Conservation (phyloP, 2,888 invertebrate species). For the Lottia scabra region DNA sequence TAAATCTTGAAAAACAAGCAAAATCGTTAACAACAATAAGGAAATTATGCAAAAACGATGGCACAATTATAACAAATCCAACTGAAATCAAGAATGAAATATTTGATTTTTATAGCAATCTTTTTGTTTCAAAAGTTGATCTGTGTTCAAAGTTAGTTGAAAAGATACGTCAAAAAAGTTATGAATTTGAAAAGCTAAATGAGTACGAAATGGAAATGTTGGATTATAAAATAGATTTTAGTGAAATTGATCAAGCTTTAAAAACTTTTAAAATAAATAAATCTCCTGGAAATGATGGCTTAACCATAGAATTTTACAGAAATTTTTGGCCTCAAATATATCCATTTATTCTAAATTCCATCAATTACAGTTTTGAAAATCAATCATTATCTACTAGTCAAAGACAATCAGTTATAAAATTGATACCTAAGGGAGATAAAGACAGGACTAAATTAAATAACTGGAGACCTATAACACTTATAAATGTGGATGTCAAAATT, state of each 20-base stretch:
- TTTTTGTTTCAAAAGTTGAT: not conserved
- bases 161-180: no score
- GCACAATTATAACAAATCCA: not conserved
- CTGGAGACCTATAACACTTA: not conserved
- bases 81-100: not conserved
- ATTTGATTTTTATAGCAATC: not conserved
- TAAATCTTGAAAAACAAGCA: no score
- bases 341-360: not conserved
- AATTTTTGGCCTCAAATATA: not conserved
- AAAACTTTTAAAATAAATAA: not conserved
- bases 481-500: not conserved
- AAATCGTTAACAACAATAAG: not conserved
- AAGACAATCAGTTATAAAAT: no score
- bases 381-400: no score
- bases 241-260: not conserved
- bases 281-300: not conserved
- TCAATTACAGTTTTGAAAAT: no score
- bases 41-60: not conserved
- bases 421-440: no score
- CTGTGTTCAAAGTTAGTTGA: no score
- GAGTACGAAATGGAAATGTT: constrained; percentile 1
- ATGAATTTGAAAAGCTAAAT: not conserved
- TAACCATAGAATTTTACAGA: not conserved
- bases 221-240: not conserved
- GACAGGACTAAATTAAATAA: not conserved